A percentile compares a stretch with the other conserved stretches of the same genome.
Evolutionary conservation across 2,113 vertebrate genomes (phyloP).

Genomic region (Calyptommatus sinebrachiatus): DNA sequence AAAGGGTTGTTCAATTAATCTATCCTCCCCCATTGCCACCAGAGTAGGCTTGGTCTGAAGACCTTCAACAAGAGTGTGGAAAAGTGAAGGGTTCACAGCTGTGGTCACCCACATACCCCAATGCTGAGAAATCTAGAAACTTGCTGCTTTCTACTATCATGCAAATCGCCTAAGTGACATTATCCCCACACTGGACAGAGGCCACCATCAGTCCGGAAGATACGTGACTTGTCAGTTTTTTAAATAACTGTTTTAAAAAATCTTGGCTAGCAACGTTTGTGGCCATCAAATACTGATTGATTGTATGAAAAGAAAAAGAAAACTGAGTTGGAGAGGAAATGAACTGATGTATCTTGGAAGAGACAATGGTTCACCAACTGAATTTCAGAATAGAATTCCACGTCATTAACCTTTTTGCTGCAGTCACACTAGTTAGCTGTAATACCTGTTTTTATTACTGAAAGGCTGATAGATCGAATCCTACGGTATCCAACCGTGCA

Average conservation of each 20-base stretch:
- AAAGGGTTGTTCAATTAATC: too few species aligned
- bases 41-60: too few species aligned
- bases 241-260: neutral
- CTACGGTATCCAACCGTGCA: conserved; percentile 52
- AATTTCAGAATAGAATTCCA: too few species aligned
- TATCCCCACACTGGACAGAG: neutral
- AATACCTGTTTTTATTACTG: conserved; percentile 41
- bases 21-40: too few species aligned
- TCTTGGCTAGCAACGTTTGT: neutral
- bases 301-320: neutral
- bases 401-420: neutral
- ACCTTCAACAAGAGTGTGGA: too few species aligned
- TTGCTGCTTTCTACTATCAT: neutral
- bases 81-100: too few species aligned
- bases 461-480: conserved; percentile 41
- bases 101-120: too few species aligned
- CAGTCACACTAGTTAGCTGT: conserved; percentile 17
- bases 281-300: neutral
- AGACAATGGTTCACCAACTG: too few species aligned
- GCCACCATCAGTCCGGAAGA: too few species aligned
- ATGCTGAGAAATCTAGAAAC: too few species aligned
- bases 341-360: neutral
- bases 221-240: too few species aligned
- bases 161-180: neutral
- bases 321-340: neutral